phyloP scores from a whole-genome alignment of 2,113 vertebrate genomes.

The rat (Rattus norvegicus) region GRCr8 NC_086029.1:47146501-47147000 shows the following conservation, averaged over 20 bases:
- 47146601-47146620: not conserved
- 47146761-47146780: not conserved
- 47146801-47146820: not conserved
- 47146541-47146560: accelerated
- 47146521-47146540: not conserved
- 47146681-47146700: not conserved
- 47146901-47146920: too few species aligned
- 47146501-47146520: not conserved
- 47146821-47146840: too few species aligned
- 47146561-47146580: not conserved
- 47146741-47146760: not conserved
- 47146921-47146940: too few species aligned
- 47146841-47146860: too few species aligned
- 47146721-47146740: not conserved
- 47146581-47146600: not conserved
- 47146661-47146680: not conserved
- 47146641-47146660: not conserved
- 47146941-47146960: too few species aligned
- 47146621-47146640: not conserved
- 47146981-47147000: too few species aligned
- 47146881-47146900: too few species aligned
- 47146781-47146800: accelerated
- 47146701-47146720: not conserved
- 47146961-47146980: too few species aligned
- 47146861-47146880: too few species aligned